These are phyloP conservation scores for Sakesphorus luctuosus DNA, from an alignment of 2,113 vertebrate genomes.

Conservation along the genomic window DNA sequence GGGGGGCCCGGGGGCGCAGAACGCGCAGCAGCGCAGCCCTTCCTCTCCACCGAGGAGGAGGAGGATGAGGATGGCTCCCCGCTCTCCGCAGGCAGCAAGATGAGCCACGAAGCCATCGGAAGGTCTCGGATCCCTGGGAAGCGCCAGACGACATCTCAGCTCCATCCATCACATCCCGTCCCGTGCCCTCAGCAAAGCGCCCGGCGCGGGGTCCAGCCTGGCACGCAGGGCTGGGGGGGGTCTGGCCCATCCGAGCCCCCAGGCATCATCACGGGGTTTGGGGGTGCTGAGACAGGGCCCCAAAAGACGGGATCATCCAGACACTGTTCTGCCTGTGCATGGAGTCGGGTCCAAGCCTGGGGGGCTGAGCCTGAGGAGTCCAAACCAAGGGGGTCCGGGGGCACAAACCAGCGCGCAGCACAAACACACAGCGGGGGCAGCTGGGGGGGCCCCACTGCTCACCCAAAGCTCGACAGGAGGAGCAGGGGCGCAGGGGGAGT, in stretches of 20 bases:
- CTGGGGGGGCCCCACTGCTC: not conserved
- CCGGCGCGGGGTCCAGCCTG: not conserved
- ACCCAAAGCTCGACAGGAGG: not conserved
- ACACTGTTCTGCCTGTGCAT: not conserved
- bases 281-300: not conserved
- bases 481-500: not conserved
- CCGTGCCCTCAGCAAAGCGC: not conserved
- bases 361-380: not conserved
- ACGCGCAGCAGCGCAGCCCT: not conserved
- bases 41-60: not conserved
- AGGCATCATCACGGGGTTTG: fast-evolving
- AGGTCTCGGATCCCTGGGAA: not conserved
- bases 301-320: not conserved
- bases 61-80: not conserved
- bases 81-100: not conserved
- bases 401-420: fast-evolving
- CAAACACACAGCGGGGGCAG: not conserved
- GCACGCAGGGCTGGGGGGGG: not conserved
- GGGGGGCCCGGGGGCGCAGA: not conserved
- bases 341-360: not conserved
- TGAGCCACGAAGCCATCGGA: not conserved
- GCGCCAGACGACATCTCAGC: not conserved
- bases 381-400: not conserved
- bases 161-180: not conserved
- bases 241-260: not conserved